phyloP scores from a whole-genome alignment of 2,797 vertebrate species.

The Oryzias dopingdopingensis region DNA sequence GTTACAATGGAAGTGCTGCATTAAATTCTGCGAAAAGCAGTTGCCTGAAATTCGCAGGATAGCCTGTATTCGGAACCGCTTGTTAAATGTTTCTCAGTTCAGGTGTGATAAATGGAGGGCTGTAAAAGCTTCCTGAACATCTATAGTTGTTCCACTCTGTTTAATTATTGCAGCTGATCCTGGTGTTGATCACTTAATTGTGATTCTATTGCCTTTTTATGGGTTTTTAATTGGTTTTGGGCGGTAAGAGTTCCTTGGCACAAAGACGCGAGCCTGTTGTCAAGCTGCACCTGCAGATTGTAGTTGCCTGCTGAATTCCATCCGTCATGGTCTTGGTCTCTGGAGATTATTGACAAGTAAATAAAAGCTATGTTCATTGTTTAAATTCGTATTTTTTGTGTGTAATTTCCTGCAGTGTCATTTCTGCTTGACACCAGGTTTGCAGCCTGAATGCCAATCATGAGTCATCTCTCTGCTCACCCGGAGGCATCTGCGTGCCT shows the following conservation, averaged over 20 bases:
- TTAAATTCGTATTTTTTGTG: neutral
- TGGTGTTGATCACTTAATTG: neutral
- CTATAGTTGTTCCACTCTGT: slow-evolving; percentile 1
- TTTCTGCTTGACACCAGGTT: slow-evolving; percentile 4
- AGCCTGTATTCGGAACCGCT: too few species aligned
- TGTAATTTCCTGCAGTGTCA: neutral
- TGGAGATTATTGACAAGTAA: neutral
- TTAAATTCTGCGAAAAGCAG: too few species aligned
- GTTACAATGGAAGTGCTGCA: too few species aligned
- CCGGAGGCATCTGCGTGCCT: neutral
- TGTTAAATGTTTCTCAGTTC: neutral
- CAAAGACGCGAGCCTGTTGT: neutral
- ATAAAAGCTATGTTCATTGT: neutral
- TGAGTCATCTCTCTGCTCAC: too few species aligned
- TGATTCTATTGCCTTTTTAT: neutral
- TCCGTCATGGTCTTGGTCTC: too few species aligned
- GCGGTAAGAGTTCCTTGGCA: neutral
- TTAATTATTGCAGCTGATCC: neutral
- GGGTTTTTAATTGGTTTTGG: neutral
- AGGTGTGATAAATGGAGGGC: neutral
- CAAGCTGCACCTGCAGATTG: neutral
- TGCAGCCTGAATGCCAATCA: neutral
- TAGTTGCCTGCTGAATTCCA: too few species aligned
- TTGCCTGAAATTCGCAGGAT: too few species aligned
- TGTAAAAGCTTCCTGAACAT: slow-evolving; percentile 1